phyloP scores from a whole-genome alignment of 2,797 vertebrate species.

The Florisuga fusca region DNA sequence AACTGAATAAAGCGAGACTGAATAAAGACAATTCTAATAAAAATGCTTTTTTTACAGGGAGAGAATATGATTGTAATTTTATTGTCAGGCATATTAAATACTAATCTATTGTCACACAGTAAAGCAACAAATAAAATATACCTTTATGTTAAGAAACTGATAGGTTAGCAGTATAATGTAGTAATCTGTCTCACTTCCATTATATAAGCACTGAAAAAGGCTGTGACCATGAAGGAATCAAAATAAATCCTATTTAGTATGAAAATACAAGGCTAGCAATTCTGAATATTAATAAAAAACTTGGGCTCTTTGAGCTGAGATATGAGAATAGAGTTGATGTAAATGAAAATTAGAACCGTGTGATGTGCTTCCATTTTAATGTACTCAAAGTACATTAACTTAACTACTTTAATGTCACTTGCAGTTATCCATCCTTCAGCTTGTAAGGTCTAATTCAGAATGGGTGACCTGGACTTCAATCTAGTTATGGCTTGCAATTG shows the following conservation, averaged over 20 bases:
- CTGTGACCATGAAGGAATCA: background rate
- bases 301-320: background rate
- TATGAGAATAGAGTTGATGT: background rate
- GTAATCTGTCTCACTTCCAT: background rate
- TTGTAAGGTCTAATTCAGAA: background rate
- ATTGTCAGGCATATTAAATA: background rate
- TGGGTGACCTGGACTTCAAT: background rate
- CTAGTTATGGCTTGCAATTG: background rate
- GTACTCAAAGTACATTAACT: background rate
- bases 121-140: background rate
- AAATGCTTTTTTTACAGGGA: background rate
- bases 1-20: background rate
- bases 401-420: background rate
- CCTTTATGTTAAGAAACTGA: background rate
- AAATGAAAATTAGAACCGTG: background rate
- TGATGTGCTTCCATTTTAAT: background rate
- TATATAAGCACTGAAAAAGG: background rate
- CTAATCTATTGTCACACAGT: background rate
- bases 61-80: background rate
- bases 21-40: background rate
- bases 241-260: background rate
- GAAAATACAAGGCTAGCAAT: background rate
- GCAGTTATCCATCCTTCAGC: background rate
- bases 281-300: background rate
- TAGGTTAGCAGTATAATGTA: background rate